A percentile compares a stretch with the other conserved stretches of the same genome.
Evolutionary conservation across 2,113 vertebrate species (phyloP).

Genomic region (Narcine bancroftii): DNA sequence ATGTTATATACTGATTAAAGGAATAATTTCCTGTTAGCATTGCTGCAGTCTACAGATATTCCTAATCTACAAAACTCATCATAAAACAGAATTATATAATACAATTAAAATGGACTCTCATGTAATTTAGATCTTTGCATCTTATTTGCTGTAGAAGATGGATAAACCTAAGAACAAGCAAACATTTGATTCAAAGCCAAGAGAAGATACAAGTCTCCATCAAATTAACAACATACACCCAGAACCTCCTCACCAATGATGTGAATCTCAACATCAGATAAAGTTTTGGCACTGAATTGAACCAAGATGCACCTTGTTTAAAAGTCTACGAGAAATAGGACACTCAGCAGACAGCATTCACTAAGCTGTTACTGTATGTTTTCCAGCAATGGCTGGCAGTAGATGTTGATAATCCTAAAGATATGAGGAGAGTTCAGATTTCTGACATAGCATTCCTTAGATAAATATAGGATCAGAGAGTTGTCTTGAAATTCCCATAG

Average conservation of each 20-base stretch:
- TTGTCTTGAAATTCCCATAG: constrained; percentile 79
- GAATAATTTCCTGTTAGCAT: neutral
- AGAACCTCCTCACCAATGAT: constrained; percentile 61
- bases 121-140: neutral
- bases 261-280: constrained; percentile 66
- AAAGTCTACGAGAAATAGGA: constrained; percentile 57
- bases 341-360: constrained; percentile 60
- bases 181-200: constrained; percentile 50
- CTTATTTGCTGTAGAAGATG: neutral
- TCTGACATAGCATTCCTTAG: constrained; percentile 98
- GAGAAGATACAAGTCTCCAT: constrained; percentile 56
- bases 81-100: neutral
- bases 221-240: constrained; percentile 57
- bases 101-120: neutral
- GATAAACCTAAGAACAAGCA: constrained; percentile 37
- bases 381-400: constrained; percentile 75
- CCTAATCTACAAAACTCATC: neutral
- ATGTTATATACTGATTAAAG: neutral
- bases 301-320: constrained; percentile 57
- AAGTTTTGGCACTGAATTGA: constrained; percentile 59
- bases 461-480: constrained; percentile 90
- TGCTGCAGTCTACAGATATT: neutral
- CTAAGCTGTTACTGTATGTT: constrained; percentile 82
- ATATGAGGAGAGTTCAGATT: constrained; percentile 94
- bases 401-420: constrained; percentile 87